phyloP scores from a whole-genome alignment of 2,888 invertebrate genomes.

The Tenodera sinensis region DNA sequence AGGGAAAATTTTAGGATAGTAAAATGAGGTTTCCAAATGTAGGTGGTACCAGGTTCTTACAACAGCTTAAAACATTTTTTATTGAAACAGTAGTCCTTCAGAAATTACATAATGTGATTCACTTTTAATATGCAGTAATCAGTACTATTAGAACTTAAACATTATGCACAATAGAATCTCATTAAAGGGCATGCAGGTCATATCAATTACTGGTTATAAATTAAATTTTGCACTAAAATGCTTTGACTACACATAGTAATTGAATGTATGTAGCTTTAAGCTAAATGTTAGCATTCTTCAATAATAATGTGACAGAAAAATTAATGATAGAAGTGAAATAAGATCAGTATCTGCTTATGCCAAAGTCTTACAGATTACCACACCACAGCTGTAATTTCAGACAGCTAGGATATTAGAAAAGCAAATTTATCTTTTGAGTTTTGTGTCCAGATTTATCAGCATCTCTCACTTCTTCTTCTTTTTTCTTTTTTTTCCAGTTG shows the following conservation, averaged over 20 bases:
- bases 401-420: too few species aligned
- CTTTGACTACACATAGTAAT: neutral
- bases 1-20: too few species aligned
- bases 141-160: neutral
- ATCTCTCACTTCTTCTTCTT: too few species aligned
- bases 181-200: neutral
- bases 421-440: too few species aligned
- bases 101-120: neutral
- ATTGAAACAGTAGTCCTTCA: neutral
- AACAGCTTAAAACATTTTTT: neutral
- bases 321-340: neutral
- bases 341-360: too few species aligned
- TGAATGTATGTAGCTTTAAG: neutral
- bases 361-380: too few species aligned
- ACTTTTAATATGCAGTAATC: neutral
- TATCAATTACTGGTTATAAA: neutral
- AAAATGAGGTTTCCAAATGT: too few species aligned
- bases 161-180: neutral
- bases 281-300: neutral
- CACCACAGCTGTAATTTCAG: too few species aligned
- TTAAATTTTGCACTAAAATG: neutral
- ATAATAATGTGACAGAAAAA: neutral
- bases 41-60: neutral
- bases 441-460: too few species aligned
- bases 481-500: too few species aligned